Conservation (phyloP, 2,888 invertebrate genomes). For the Amiota mariae region DNA sequence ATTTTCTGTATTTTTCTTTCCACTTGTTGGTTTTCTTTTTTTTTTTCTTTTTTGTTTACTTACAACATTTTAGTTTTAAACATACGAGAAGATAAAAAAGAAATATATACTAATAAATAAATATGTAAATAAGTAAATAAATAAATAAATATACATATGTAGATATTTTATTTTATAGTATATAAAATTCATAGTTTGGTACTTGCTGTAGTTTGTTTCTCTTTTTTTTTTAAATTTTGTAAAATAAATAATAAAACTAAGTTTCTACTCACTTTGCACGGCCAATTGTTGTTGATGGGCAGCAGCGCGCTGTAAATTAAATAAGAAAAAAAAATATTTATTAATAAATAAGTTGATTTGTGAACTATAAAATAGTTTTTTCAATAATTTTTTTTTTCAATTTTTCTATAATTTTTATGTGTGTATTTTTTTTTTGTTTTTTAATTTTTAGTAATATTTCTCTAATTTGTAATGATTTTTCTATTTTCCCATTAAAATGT, state of each 20-base stretch:
- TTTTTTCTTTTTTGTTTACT: too few species aligned
- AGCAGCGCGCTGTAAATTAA: conserved; percentile 79
- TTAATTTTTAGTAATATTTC: too few species aligned
- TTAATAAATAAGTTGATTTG: neutral
- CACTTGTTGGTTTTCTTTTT: neutral
- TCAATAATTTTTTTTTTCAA: neutral
- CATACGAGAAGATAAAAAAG: too few species aligned
- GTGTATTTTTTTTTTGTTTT: neutral
- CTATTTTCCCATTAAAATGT: neutral
- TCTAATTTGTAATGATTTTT: too few species aligned
- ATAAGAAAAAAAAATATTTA: conserved; percentile 31
- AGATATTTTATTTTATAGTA: neutral
- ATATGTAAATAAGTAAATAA: neutral
- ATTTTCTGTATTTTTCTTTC: neutral
- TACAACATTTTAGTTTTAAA: too few species aligned
- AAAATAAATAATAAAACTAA: neutral
- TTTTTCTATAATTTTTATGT: neutral
- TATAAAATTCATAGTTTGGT: conserved; percentile 44
- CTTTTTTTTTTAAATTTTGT: neutral
- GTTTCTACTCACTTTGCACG: conserved; percentile 74
- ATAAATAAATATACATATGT: too few species aligned
- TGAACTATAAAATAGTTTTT: neutral
- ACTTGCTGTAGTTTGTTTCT: conserved; percentile 58
- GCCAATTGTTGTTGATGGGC: conserved; percentile 79
- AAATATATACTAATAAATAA: too few species aligned